Evolutionary conservation across 2,797 vertebrate species (phyloP), one percentile per base, ranked within the genome.

Genomic region (Phataginus tetradactyla): DNA sequence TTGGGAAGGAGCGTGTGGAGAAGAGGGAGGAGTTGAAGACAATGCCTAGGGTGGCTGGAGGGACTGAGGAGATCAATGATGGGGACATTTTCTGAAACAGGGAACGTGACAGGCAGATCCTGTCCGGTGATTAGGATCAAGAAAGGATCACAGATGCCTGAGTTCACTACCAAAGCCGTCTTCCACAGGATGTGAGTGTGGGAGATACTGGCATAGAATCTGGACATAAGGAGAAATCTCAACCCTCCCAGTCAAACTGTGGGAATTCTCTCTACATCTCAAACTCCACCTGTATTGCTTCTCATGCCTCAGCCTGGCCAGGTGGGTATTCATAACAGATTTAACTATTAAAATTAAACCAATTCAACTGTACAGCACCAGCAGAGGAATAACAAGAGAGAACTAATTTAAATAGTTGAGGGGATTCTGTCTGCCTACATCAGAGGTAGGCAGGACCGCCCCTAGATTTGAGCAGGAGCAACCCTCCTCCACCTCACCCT

Each of bases 11-110:
- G 1, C 3, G 1, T n/a, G 20, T 81, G 34, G 81, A 80, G 39
- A 77, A 92, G 34, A 53, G 7, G 13, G 72, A 87, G 29, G 10
- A 18, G 18, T 34, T 25, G 13, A 86, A 95, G 29, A 75, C 7
- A 1, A 20, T 51, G 9, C 3, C 23, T 42, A 59, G 69, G 51
- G 23, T 29, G 53, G 42, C 18, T 21, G 37, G 12, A 37, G 12
- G 11, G 64, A 23, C 32, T 0, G 4, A 79, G n/a, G 8, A 74
- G 5, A 27, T 34, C 1, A 27, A 3, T 6, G 34, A 42, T 7
- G 21, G 32, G 25, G 17, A 45, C 29, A 21, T 25, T 37, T 53
- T 3, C 63, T 49, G 14, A 42, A 25, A 80, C 37, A 42, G 11
- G 5, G 4, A 49, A 8, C 20, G 0, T 3, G 57, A 80, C 3